Conservation (phyloP, 2,113 vertebrate species). For the Gnathonemus echidnorhynchus region DNA sequence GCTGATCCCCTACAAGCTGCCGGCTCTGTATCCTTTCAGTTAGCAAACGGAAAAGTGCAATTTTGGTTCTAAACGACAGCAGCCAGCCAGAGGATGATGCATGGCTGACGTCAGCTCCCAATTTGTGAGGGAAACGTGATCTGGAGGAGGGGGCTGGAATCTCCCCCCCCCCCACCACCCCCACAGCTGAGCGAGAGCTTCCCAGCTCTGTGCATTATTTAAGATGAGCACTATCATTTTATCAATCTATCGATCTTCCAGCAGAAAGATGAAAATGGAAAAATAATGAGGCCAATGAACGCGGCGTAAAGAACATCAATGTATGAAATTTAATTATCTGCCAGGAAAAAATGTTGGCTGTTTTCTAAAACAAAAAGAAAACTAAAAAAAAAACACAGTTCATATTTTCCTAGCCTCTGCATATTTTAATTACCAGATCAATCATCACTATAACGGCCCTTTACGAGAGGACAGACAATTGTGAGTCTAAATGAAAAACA, state of each 20-base stretch:
- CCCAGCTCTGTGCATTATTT: conserved; percentile 66
- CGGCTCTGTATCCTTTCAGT: not conserved
- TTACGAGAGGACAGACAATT: conserved; percentile 60
- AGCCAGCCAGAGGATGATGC: not conserved
- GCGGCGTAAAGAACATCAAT: conserved; percentile 72
- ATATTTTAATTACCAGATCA: conserved; percentile 81
- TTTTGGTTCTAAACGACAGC: not conserved
- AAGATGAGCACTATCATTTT: conserved; percentile 71
- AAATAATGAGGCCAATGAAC: conserved; percentile 72
- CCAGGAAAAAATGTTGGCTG: conserved; percentile 61
- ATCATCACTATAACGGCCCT: conserved; percentile 62
- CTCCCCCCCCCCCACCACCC: conserved; percentile 43
- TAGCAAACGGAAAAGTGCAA: not conserved
- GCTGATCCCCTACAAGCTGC: not conserved
- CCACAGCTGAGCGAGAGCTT: conserved; percentile 62
- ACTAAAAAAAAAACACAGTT: conserved; percentile 57
- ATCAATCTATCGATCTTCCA: conserved; percentile 74
- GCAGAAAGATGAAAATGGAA: conserved; percentile 75
- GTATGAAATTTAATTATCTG: conserved; percentile 74
- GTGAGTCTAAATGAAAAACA: conserved; percentile 74
- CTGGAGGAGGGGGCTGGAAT: not conserved
- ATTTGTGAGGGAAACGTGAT: conserved; percentile 46
- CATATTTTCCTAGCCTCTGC: conserved; percentile 68
- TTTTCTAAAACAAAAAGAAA: conserved; percentile 72
- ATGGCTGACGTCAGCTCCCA: conserved; percentile 33